Percentiles rank a stretch among this genome's conserved stretches.
Conservation (phyloP, 2,797 vertebrate species). For the Epinephelus coioides region DNA sequence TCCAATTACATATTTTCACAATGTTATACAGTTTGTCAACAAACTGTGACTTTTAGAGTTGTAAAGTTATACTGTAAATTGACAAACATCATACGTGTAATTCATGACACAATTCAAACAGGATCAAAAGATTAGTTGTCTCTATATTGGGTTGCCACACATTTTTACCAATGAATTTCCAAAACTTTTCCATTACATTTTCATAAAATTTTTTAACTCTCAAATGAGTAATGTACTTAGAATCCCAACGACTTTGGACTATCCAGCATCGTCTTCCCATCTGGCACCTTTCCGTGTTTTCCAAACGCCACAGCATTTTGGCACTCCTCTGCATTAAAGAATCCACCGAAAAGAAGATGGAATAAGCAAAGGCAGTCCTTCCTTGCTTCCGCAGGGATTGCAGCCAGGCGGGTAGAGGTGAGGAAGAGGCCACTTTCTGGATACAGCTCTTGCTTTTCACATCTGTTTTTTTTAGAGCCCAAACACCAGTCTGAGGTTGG, state of each 20-base stretch:
- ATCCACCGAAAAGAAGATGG: conserved; percentile 25
- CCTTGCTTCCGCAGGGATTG: conserved; percentile 36
- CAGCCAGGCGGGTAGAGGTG: conserved; percentile 28
- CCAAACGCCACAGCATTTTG: conserved; percentile 16
- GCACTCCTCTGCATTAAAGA: conserved; percentile 14
- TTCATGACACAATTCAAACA: too few relatives aligned
- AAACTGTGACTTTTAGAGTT: too few relatives aligned
- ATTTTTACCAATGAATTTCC: too few relatives aligned
- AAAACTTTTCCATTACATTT: too few relatives aligned
- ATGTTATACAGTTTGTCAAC: too few relatives aligned
- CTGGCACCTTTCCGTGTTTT: conserved; percentile 29
- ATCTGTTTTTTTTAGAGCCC: conserved; percentile 20
- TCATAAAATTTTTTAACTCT: too few relatives aligned
- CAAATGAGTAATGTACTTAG: not conserved
- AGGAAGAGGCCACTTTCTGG: conserved; percentile 40
- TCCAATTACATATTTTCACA: too few relatives aligned
- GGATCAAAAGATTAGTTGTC: too few relatives aligned
- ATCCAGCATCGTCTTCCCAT: conserved; percentile 23
- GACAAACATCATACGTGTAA: too few relatives aligned
- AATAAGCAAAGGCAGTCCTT: conserved; percentile 30
- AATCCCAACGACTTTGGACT: conserved; percentile 28
- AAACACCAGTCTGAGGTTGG: conserved; percentile 4
- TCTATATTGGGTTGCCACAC: too few relatives aligned
- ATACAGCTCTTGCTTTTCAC: conserved; percentile 43
- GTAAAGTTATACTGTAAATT: too few relatives aligned